These are phyloP conservation scores for Nephrotoma flavescens DNA, from an alignment of 2,888 invertebrate species.

Conservation along the genomic window DNA sequence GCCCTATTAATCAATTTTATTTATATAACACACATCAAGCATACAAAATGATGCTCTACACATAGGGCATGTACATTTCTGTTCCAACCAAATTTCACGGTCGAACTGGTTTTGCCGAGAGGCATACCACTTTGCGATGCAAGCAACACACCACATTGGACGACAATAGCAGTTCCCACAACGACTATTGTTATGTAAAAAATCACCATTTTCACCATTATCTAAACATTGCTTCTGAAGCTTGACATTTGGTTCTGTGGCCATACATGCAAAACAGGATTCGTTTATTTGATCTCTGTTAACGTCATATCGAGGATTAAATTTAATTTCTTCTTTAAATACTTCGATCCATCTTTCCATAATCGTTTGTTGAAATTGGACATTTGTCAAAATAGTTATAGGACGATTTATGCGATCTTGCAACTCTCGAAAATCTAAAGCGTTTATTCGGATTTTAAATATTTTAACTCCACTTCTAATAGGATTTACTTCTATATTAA, in stretches of 20 bases:
- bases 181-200: slow-evolving; percentile 25
- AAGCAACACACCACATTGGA: slow-evolving; percentile 81
- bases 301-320: slow-evolving; percentile 44
- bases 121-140: slow-evolving; percentile 79
- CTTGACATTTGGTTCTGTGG: slow-evolving; percentile 61
- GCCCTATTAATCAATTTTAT: slow-evolving; percentile 9
- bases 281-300: slow-evolving; percentile 45
- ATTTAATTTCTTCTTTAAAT: slow-evolving; percentile 58
- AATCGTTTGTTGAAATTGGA: slow-evolving; percentile 60
- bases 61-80: slow-evolving; percentile 77
- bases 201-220: slow-evolving; percentile 31
- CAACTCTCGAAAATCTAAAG: slow-evolving; percentile 62
- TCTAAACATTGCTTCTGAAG: slow-evolving; percentile 52
- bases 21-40: slow-evolving; percentile 54
- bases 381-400: slow-evolving; percentile 49
- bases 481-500: slow-evolving; percentile 64
- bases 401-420: slow-evolving; percentile 53
- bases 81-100: slow-evolving; percentile 62
- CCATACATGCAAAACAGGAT: slow-evolving; percentile 81
- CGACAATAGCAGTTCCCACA: slow-evolving; percentile 51
- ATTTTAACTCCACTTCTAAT: slow-evolving; percentile 39
- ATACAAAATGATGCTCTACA: slow-evolving; percentile 75
- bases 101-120: slow-evolving; percentile 57
- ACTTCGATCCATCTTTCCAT: slow-evolving; percentile 73
- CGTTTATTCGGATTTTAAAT: slow-evolving; percentile 61